Evolutionary conservation across 2,113 vertebrate species (phyloP).

Genomic region (Microtus richardsoni): DNA sequence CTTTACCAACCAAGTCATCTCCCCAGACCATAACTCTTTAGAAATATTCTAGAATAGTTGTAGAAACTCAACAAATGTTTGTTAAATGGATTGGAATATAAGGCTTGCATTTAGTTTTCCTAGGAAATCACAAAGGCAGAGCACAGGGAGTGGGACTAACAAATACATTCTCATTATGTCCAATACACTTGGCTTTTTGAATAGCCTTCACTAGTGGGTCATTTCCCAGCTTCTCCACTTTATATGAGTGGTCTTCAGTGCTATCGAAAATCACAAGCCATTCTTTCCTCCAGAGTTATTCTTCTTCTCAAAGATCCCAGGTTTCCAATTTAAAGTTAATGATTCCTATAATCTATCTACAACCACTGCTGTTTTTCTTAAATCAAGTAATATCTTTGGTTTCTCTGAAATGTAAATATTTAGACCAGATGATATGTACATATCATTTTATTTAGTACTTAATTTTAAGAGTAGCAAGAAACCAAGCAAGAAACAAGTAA

Average conservation of each 20-base stretch:
- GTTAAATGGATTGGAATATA: neutral
- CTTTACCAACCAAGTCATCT: too few species aligned
- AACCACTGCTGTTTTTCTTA: neutral
- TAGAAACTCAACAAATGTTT: neutral
- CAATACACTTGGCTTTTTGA: neutral
- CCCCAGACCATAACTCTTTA: neutral
- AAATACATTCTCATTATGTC: neutral
- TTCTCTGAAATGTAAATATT: neutral
- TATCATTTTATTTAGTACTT: neutral
- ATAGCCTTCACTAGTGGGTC: neutral
- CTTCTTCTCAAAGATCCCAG: neutral
- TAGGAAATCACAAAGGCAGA: neutral
- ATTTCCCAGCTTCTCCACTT: neutral
- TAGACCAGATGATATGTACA: neutral
- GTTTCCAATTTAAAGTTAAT: neutral
- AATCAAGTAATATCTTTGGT: neutral
- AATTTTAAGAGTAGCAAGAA: neutral
- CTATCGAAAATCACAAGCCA: fast-evolving
- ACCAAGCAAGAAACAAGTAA: neutral
- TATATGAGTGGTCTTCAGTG: neutral
- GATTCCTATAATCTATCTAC: neutral
- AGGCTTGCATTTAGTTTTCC: neutral
- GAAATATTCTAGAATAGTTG: neutral
- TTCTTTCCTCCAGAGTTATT: neutral
- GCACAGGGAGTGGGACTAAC: neutral